These are phyloP conservation scores for Parambassis ranga DNA, from an alignment of 2,797 vertebrate species.

Conservation along the genomic window DNA sequence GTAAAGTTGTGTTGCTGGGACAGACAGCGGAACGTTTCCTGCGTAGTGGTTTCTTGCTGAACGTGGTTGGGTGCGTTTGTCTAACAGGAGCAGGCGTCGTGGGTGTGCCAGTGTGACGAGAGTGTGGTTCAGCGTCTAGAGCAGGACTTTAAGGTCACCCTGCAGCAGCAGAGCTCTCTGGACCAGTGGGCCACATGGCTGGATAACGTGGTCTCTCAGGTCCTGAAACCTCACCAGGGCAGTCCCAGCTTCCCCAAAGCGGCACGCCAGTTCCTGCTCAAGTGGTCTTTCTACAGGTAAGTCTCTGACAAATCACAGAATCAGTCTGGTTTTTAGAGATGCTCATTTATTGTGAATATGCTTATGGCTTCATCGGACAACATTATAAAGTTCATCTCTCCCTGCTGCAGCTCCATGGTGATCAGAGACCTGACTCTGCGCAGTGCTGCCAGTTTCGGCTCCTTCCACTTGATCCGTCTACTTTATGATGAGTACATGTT, in stretches of 20 bases:
- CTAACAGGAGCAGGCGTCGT: conserved; percentile 95
- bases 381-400: not conserved
- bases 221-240: conserved; percentile 92
- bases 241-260: conserved; percentile 94
- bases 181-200: conserved; percentile 99
- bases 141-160: conserved; percentile 97
- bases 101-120: conserved; percentile 99
- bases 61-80: conserved; percentile 5
- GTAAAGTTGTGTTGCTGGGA: conserved; percentile 67
- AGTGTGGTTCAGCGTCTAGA: conserved; percentile 94
- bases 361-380: not conserved
- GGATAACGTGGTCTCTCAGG: conserved; percentile 92
- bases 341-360: not conserved
- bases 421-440: conserved; percentile 97
- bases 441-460: conserved; percentile 95
- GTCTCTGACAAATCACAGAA: not conserved
- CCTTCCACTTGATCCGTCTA: conserved; percentile 97
- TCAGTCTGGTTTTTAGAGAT: not conserved
- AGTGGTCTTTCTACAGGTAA: conserved; percentile 99
- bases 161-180: conserved; percentile 98
- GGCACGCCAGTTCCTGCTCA: conserved; percentile 95
- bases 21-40: not conserved
- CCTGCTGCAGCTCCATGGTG: conserved; percentile 91
- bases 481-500: conserved; percentile 99
- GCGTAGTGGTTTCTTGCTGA: not conserved